Base-by-base conservation (phyloP, 2,888 invertebrate genomes). In the Lepidonotus clava region DNA sequence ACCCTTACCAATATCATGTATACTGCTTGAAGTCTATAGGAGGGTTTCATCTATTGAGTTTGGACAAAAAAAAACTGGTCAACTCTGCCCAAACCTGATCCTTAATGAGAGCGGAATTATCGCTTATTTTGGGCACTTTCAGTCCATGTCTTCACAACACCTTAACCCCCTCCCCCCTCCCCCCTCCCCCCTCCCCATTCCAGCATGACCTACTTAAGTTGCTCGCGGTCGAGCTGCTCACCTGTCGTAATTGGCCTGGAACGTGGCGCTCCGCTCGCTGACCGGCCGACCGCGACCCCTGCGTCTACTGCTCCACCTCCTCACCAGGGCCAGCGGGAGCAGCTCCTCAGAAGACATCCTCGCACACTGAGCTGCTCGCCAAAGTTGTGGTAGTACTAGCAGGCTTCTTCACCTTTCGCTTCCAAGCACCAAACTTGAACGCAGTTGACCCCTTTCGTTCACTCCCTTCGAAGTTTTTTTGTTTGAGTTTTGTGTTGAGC, bases 241-340 rank as follows among this genome's bases (percentile, higher is more conserved):
- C 80, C 80, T 80, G 80, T 80, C 80, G 28, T 80, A 80, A 32
- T 80, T 41, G 46, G 80, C 80, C 80, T 80, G 80, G 51, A 32
- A 80, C 11, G 80, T 24, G 28, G 80, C 80, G 24, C 80, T 80
- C 1, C 80, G 40, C 46, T 80, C 80, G n/a, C 24, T 24, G n/a
- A 80, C 8, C 8, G 80, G 80, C n/a, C 51, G 24, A 1, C 80
- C 80, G 32, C 80, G 80, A 28, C 51, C 51, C 80, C 46, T 80
- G 11, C 80, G 80, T 11, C 80, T 18, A n/a, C 80, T 80, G 32
- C 80, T 80, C 80, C 80, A 80, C n/a, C 80, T 41, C 51, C 80
- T 11, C 1, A 80, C 80, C 2, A 80, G 46, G 14, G 80, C 80
- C 51, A 80, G 51, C 8, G 80, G 80, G 28, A 80, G 80, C 41